Percentiles rank a stretch among this genome's conserved stretches.
phyloP scores from a whole-genome alignment of 2,888 invertebrate species.

The Macaria liturata region DNA sequence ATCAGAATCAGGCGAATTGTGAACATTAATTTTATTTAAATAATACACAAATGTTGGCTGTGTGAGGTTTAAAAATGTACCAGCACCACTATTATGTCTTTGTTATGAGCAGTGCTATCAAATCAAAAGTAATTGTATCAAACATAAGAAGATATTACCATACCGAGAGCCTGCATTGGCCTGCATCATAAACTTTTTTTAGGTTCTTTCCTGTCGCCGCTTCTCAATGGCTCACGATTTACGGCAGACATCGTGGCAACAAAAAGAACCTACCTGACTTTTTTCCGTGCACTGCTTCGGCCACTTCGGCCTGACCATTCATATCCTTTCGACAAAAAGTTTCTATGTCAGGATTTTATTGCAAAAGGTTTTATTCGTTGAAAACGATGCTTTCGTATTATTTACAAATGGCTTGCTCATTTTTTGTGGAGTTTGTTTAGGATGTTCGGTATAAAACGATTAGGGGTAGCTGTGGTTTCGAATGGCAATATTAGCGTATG shows the following conservation, averaged over 20 bases:
- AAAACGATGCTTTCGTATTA: slow-evolving; percentile 17
- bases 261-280: slow-evolving; percentile 55
- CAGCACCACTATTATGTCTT: too few species aligned
- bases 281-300: slow-evolving; percentile 42
- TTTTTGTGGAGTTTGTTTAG: slow-evolving; percentile 26
- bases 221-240: slow-evolving; percentile 69
- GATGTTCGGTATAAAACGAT: slow-evolving; percentile 19
- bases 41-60: too few species aligned
- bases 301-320: slow-evolving; percentile 24
- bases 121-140: too few species aligned
- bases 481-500: slow-evolving; percentile 13
- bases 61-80: too few species aligned
- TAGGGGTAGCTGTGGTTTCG: slow-evolving; percentile 12
- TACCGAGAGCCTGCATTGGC: slow-evolving; percentile 3
- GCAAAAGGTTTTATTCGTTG: slow-evolving; percentile 24
- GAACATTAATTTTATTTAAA: too few species aligned
- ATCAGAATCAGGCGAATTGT: too few species aligned
- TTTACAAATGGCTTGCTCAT: slow-evolving; percentile 17
- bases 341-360: slow-evolving; percentile 30
- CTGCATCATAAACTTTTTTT: slow-evolving; percentile 48
- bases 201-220: slow-evolving; percentile 49
- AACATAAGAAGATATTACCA: too few species aligned
- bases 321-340: slow-evolving; percentile 34
- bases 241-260: slow-evolving; percentile 77
- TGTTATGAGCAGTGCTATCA: too few species aligned